Evolutionary conservation across 30 jellyfish, hydroid and myxozoan genomes (phyloP), one percentile per base, ranked within the genome.

Genomic region (Cassiopea andromeda): DNA sequence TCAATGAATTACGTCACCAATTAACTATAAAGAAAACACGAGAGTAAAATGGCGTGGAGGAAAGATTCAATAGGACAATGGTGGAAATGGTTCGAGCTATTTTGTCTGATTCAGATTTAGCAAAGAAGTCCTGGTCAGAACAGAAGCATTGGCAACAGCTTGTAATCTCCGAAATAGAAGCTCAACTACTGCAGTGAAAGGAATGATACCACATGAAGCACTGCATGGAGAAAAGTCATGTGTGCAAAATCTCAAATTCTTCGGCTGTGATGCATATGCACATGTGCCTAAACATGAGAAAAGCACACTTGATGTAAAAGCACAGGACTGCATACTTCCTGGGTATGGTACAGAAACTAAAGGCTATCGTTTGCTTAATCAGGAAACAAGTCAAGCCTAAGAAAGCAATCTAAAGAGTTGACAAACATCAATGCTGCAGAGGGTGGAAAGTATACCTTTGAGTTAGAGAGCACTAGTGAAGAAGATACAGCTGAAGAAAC

Each of bases 141-240:
- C 84, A 48, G 84, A 75, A 75, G 84, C 67, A 44, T 15, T 75
- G 68, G 60, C 84, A 45, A 75, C 84, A 14, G 84, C 38, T 27
- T 27, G 38, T 27, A 27, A 27, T 27, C 38, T 27, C 38, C 38
- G 38, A 27, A 27, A 27, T 46, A 38, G 84, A 75, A 75, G 84
- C 48, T 46, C 84, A 75, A 46, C 84, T 14, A 8, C 44, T 14
- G 84, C 84, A 14, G 84, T 75, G 66, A 46, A 75, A 46, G 68
- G 68, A 58, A 58, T 58, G 14, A 58, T 14, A 7, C 68, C 68
- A 58, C 68, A 58, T 58, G 68, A 58, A 58, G 68, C 68, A 58
- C 68, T 58, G 38, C 38, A 27, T 27, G 38, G 38, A 27, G 38
- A 27, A 27, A 27, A 27, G 38, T 27, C 38, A 27, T 58, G 68